Percentiles rank a stretch among this genome's conserved stretches.
These are phyloP conservation scores for Trachelus stipa DNA, from an alignment of 2,888 invertebrate genomes.

Conservation along the genomic window DNA sequence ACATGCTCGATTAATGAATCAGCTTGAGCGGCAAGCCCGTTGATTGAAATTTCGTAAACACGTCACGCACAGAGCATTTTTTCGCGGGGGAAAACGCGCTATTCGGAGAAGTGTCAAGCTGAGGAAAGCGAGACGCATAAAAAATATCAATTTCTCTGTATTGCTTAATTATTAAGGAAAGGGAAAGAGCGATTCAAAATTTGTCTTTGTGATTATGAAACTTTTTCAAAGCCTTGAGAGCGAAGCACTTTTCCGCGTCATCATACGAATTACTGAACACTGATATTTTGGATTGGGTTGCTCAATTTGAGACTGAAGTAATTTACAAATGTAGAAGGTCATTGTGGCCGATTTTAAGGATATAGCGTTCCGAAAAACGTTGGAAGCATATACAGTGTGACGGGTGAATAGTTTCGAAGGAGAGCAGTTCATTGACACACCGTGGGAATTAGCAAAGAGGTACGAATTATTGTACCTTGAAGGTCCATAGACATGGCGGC, in stretches of 20 bases:
- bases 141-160: too few species aligned
- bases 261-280: background rate
- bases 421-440: constrained; percentile 26
- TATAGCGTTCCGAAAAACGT: background rate
- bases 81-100: background rate
- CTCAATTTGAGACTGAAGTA: background rate
- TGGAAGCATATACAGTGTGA: background rate
- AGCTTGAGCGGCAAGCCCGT: background rate
- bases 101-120: too few species aligned
- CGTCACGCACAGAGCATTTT: background rate
- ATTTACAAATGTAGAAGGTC: background rate
- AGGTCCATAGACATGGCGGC: background rate
- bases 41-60: background rate
- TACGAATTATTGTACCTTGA: constrained; percentile 25
- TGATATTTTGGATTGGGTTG: background rate
- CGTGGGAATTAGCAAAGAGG: constrained; percentile 28
- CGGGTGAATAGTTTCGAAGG: constrained; percentile 1
- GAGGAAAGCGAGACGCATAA: too few species aligned
- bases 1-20: background rate
- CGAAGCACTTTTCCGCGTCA: background rate
- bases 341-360: background rate
- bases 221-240: background rate
- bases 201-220: background rate
- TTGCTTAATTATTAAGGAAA: background rate
- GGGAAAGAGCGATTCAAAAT: background rate